A percentile compares a stretch with the other conserved stretches of the same genome.
These are phyloP conservation scores for Poeciliopsis infans DNA, from an alignment of 2,797 vertebrate genomes.

Conservation along the genomic window DNA sequence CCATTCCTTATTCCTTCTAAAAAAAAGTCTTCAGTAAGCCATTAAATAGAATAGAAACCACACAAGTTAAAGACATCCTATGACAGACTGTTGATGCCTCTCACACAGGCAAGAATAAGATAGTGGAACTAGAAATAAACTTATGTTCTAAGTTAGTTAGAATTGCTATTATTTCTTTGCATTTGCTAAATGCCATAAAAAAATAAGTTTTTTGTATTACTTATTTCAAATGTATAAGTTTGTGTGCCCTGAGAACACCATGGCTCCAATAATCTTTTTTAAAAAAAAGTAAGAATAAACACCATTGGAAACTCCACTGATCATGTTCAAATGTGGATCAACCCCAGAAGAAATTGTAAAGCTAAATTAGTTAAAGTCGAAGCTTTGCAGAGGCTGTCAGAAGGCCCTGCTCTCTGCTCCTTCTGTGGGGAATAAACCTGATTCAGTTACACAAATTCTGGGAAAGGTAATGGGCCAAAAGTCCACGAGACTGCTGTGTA, in stretches of 20 bases:
- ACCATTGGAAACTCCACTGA: neutral
- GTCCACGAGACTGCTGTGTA: neutral
- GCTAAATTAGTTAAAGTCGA: neutral
- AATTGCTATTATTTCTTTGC: neutral
- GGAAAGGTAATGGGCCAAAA: neutral
- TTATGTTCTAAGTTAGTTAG: neutral
- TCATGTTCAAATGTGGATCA: neutral
- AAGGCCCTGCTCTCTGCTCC: neutral
- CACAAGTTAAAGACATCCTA: neutral
- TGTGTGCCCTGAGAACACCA: neutral
- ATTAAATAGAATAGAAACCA: neutral
- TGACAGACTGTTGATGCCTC: neutral
- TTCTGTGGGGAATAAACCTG: neutral
- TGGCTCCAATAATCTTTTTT: neutral
- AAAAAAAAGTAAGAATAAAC: neutral
- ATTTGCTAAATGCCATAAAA: neutral
- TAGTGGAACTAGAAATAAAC: neutral
- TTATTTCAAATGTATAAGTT: neutral
- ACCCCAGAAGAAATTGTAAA: neutral
- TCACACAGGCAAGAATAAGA: neutral
- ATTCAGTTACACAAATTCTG: neutral
- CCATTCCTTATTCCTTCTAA: slow-evolving; percentile 72
- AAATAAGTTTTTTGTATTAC: neutral
- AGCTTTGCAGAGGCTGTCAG: neutral
- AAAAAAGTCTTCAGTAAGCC: slow-evolving; percentile 71